Percentiles rank a stretch among this genome's conserved stretches.
Conservation (phyloP, 1,140 invertebrate genomes). For the Eriosoma lanigerum region DNA sequence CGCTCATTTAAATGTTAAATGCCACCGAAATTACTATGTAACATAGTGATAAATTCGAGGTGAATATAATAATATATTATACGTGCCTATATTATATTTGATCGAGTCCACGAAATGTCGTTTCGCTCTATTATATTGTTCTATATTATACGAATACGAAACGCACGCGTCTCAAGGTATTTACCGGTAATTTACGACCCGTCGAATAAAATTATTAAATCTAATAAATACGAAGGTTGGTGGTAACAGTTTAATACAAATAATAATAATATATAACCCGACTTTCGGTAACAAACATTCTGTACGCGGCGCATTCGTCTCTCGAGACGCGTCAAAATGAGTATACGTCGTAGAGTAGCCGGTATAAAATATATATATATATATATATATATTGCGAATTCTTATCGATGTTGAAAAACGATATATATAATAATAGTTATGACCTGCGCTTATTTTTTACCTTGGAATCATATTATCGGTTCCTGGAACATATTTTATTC, state of each 20-base stretch:
- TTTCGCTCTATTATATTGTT: neutral
- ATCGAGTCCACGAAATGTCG: neutral
- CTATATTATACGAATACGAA: neutral
- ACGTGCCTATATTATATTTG: too few species aligned
- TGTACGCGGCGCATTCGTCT: neutral
- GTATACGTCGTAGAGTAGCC: too few species aligned
- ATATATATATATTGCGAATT: too few species aligned
- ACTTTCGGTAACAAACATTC: neutral
- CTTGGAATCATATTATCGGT: slow-evolving; percentile 22
- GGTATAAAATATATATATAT: too few species aligned
- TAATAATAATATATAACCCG: neutral
- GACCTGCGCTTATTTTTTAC: neutral
- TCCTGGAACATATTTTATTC: slow-evolving; percentile 18
- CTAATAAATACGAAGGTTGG: neutral
- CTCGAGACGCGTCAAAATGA: neutral
- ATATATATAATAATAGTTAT: too few species aligned
- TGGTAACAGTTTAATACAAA: neutral
- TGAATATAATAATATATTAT: too few species aligned
- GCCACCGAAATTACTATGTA: too few species aligned
- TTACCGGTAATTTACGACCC: neutral
- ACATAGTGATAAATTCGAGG: too few species aligned
- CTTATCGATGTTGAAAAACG: neutral
- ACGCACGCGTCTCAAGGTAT: neutral
- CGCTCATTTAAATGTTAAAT: too few species aligned
- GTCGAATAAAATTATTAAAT: neutral